phyloP scores from a whole-genome alignment of 2,113 vertebrate genomes.

The Phylloscopus trochilus region DNA sequence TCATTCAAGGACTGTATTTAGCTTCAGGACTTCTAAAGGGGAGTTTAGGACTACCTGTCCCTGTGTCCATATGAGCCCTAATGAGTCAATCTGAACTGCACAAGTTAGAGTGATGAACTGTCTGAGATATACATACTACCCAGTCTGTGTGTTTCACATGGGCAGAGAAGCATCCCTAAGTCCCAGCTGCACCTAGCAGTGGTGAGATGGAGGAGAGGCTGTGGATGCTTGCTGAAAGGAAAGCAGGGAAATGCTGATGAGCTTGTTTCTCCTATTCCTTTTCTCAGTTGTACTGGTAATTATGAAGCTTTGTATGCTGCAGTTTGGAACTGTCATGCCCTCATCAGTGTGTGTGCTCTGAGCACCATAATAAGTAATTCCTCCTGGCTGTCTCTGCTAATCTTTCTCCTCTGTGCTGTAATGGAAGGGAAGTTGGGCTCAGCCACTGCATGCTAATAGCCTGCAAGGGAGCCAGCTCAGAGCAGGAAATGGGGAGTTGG shows the following conservation, averaged over 20 bases:
- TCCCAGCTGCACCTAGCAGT: not conserved
- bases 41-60: not conserved
- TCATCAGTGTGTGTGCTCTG: not conserved
- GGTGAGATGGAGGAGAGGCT: not conserved
- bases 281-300: slow-evolving; percentile 28
- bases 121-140: not conserved
- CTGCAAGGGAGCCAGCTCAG: not conserved
- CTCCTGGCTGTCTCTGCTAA: slow-evolving; percentile 19
- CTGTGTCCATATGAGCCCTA: not conserved
- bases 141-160: not conserved
- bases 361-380: slow-evolving; percentile 34
- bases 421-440: not conserved
- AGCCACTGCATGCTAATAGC: not conserved
- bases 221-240: not conserved
- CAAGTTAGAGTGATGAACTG: not conserved
- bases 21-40: not conserved
- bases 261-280: slow-evolving; percentile 23
- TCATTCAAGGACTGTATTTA: not conserved
- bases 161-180: not conserved
- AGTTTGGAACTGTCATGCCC: slow-evolving; percentile 21
- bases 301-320: not conserved
- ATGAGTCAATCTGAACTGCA: not conserved
- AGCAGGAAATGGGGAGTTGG: not conserved
- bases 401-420: slow-evolving; percentile 13
- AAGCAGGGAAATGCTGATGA: not conserved